A percentile compares a stretch with the other conserved stretches of the same genome.
These are phyloP conservation scores for Agonopterix arenella DNA, from an alignment of 2,888 invertebrate genomes.

Conservation along the genomic window DNA sequence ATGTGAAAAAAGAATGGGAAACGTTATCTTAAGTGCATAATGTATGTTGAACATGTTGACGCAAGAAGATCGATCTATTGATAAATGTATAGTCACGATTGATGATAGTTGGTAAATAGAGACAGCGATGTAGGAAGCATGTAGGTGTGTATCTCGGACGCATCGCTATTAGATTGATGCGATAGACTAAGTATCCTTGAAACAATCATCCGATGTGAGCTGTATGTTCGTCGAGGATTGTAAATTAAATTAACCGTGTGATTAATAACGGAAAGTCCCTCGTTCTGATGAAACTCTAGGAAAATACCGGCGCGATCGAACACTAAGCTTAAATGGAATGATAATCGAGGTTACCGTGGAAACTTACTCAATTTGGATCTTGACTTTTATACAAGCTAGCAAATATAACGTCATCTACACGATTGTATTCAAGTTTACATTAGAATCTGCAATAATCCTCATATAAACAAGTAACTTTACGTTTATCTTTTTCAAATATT, in stretches of 20 bases:
- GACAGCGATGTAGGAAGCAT: background rate
- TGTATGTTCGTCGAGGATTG: conserved; percentile 40
- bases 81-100: too few relatives aligned
- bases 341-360: conserved; percentile 1
- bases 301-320: conserved; percentile 28
- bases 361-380: conserved; percentile 1
- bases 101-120: background rate
- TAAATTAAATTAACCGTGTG: conserved; percentile 58
- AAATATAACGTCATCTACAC: too few relatives aligned
- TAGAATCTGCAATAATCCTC: too few relatives aligned
- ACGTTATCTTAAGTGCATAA: too few relatives aligned
- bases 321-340: conserved; percentile 1
- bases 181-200: conserved; percentile 21
- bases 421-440: too few relatives aligned
- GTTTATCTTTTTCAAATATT: conserved; percentile 7
- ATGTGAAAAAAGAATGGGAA: too few relatives aligned
- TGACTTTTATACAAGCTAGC: background rate
- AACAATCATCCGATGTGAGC: conserved; percentile 23
- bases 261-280: conserved; percentile 59
- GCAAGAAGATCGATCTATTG: too few relatives aligned
- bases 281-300: conserved; percentile 34
- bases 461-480: too few relatives aligned
- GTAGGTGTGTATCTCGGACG: conserved; percentile 4
- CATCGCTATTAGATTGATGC: conserved; percentile 15
- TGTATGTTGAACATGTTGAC: too few relatives aligned